A percentile compares a stretch with the other conserved stretches of the same genome.
Conservation (phyloP, 1,140 invertebrate genomes). For the Megalonaias nervosa region DNA sequence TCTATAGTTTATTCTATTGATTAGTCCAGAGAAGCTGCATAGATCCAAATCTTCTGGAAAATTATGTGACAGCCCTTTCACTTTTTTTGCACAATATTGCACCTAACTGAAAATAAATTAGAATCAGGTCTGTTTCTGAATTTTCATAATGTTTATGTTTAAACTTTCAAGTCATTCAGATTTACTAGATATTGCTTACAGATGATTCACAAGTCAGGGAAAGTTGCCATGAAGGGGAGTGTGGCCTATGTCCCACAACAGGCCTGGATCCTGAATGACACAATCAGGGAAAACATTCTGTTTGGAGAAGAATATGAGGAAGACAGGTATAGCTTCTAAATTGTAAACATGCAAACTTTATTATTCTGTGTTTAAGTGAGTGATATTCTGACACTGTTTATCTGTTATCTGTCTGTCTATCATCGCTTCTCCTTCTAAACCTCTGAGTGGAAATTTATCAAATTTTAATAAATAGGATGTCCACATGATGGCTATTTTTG, state of each 20-base stretch:
- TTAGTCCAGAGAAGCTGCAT: no score
- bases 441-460: background rate
- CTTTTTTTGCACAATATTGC: no score
- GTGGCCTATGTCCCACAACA: constrained; percentile 81
- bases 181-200: constrained; percentile 37
- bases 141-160: no score
- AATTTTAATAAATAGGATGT: background rate
- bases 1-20: no score
- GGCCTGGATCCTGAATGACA: constrained; percentile 79
- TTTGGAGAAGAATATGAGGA: constrained; percentile 76
- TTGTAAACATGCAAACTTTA: background rate
- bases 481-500: no score
- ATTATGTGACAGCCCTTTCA: no score
- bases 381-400: background rate
- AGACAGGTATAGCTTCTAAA: constrained; percentile 70
- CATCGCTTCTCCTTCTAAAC: background rate
- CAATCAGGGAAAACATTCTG: constrained; percentile 80
- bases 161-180: no score
- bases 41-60: no score
- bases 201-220: constrained; percentile 71
- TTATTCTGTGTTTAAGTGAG: background rate
- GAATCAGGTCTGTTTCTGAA: no score
- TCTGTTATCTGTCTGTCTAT: background rate
- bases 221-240: constrained; percentile 75
- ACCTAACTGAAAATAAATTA: no score